Evolutionary conservation across 2,797 vertebrate species (phyloP), one percentile per base, ranked within the genome.

Genomic region (Cichlasoma orientale): DNA sequence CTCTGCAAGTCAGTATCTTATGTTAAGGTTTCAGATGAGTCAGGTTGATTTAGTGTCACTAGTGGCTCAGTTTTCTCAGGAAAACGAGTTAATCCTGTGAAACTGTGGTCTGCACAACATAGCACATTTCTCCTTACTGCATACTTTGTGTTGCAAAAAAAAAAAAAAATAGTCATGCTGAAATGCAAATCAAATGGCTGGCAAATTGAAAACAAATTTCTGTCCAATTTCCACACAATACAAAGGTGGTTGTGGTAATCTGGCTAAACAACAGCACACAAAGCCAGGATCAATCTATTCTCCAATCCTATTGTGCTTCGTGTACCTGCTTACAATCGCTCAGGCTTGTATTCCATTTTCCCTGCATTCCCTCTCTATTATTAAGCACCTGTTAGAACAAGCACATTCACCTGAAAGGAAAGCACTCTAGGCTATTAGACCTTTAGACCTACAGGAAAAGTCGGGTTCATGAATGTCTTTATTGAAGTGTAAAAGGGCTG

Each of bases 371-470:
- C 78, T 52, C 19, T 85, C 80, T 84, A 85, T 90, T 91, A 93
- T 93, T 92, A 93, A 92, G 87, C 91, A 92, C 93, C 93, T 94
- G 92, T 94, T 90, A 85, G 86, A 93, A 92, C 89, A 91, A 89
- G 90, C 56, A 19, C 85, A 83, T 86, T 91, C 83, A 89, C 84
- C 88, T 90, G 84, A 90, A 90, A 91, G 77, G 68, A 93, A 93
- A 92, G 79, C 82, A 84, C 86, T 92, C 77, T 53, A 74, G 80
- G 87, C 87, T 86, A 91, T 90, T 89, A 84, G 76, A 88, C 89
- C 86, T 83, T 82, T 80, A 59, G 25, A 75, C 72, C 33, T 75
- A 8, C 78, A 84, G 79, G 68, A 87, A 78, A 85, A 78, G 56
- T 47, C 14, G 14, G 74, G 80, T 84, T 88, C 86, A 74, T 85